These are phyloP conservation scores for Cacatua alba DNA, from an alignment of 2,113 vertebrate genomes.

Conservation along the genomic window DNA sequence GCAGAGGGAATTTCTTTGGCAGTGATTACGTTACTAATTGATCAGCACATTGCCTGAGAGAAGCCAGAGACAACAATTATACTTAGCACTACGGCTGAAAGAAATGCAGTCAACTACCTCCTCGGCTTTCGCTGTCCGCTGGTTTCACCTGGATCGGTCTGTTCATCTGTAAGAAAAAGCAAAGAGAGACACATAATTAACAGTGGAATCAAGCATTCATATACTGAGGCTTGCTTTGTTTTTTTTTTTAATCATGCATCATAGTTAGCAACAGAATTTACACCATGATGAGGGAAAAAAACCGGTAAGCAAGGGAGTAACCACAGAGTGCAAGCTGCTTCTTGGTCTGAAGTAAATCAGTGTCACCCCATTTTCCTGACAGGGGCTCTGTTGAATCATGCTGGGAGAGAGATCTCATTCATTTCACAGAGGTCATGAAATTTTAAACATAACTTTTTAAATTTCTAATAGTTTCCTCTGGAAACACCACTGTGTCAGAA, in stretches of 20 bases:
- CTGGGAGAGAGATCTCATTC: neutral
- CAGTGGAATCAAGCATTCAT: neutral
- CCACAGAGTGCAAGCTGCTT: neutral
- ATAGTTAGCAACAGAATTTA: neutral
- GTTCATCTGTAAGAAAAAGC: conserved; percentile 90
- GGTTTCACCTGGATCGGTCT: conserved; percentile 99
- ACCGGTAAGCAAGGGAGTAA: neutral
- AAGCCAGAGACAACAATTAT: conserved; percentile 71
- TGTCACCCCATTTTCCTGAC: neutral
- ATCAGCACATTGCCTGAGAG: conserved; percentile 68
- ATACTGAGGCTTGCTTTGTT: neutral
- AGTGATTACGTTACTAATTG: conserved; percentile 75
- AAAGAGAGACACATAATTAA: conserved; percentile 29
- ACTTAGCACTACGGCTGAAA: conserved; percentile 69
- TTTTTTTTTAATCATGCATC: neutral
- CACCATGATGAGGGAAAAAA: accelerated
- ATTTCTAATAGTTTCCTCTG: conserved; percentile 13
- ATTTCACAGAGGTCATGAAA: conserved; percentile 5
- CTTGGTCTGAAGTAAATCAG: neutral
- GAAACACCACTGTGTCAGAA: neutral
- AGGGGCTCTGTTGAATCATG: neutral
- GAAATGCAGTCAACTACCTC: conserved; percentile 92
- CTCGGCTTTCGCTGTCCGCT: conserved; percentile 98
- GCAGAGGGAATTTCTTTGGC: conserved; percentile 69
- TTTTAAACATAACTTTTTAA: neutral